Conservation (phyloP, 2,888 invertebrate genomes). For the Stenolophus ochropezus region DNA sequence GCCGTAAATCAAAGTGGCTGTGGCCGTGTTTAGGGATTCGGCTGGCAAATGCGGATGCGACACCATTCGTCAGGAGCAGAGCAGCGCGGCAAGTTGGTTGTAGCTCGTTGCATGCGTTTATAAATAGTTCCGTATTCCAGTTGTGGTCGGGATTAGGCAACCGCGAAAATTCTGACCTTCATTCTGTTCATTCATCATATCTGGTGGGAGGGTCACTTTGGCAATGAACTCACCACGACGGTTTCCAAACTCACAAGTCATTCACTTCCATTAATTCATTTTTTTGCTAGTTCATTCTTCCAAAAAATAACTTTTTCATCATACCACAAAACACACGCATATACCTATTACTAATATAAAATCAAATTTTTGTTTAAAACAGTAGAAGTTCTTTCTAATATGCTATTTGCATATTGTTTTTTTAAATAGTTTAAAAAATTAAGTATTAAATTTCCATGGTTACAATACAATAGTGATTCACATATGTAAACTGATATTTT, state of each 20-base stretch:
- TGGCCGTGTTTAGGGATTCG: slow-evolving; percentile 54
- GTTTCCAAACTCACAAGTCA: background rate
- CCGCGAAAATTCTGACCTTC: slow-evolving; percentile 18
- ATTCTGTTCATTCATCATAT: slow-evolving; percentile 13
- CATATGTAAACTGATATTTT: too few relatives aligned
- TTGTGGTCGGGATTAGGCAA: slow-evolving; percentile 1
- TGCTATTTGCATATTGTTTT: too few relatives aligned
- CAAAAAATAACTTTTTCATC: background rate
- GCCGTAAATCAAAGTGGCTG: slow-evolving; percentile 65
- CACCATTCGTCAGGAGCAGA: slow-evolving; percentile 52
- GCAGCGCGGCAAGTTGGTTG: background rate
- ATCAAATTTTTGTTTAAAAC: too few relatives aligned
- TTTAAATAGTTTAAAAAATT: too few relatives aligned
- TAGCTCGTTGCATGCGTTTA: slow-evolving; percentile 5
- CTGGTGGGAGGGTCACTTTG: background rate
- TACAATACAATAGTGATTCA: too few relatives aligned
- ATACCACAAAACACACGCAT: too few relatives aligned
- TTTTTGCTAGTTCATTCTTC: background rate
- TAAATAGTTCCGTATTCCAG: slow-evolving; percentile 24
- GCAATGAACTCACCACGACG: background rate
- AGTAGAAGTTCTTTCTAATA: too few relatives aligned
- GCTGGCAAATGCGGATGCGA: slow-evolving; percentile 53
- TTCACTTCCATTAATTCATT: background rate
- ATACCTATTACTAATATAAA: too few relatives aligned
- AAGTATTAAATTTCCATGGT: too few relatives aligned